Base-by-base conservation (phyloP, 2,888 invertebrate species). In the Napeogenes sylphis region DNA sequence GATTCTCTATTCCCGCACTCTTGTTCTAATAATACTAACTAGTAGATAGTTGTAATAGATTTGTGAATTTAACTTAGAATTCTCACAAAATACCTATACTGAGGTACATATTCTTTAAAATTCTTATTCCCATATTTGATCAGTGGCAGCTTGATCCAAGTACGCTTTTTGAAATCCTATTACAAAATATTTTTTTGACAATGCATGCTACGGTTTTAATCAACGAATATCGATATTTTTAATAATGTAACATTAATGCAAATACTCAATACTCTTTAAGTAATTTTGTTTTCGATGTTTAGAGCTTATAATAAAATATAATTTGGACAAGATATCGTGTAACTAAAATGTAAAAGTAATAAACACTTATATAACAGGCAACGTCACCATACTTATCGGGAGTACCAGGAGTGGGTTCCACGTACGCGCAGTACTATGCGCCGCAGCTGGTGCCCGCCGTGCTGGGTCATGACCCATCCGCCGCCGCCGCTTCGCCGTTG, bases 341-440 rank as follows among this genome's bases (percentile, higher is more conserved):
- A 51, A 51, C 6, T 30, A 30, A 10, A 30, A 30, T 30, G 30
- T 51, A 21, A 51, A 10, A 30, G 8, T 51, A 30, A 51, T 2
- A 47, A 59, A 53, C 51, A 61, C 63, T 63, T 68, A 67, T 67
- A 55, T 69, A 86, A 73, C 92, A 96, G 95, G 95, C 96, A 82
- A 95, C 96, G 85, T 97, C 96, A 87, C 97, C 97, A 78, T 97
- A 97, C 92, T 93, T 97, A 92, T 95, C 97, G 83, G 96, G 96
- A 83, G 95, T 97, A 91, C 97, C 96, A 75, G 94, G 96, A 90
- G 95, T 95, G 79, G 95, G 95, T 78, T 96, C 95, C 91, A 95
- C 96, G 84, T 97, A 96, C 92, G 96, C 95, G 90, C 97, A 96
- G 85, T 97, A 96, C 92, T 96, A 96, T 91, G 95, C 95, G 80